Evolutionary conservation across 2,888 invertebrate species (phyloP).

Genomic region (Sphecodes monilicornis): DNA sequence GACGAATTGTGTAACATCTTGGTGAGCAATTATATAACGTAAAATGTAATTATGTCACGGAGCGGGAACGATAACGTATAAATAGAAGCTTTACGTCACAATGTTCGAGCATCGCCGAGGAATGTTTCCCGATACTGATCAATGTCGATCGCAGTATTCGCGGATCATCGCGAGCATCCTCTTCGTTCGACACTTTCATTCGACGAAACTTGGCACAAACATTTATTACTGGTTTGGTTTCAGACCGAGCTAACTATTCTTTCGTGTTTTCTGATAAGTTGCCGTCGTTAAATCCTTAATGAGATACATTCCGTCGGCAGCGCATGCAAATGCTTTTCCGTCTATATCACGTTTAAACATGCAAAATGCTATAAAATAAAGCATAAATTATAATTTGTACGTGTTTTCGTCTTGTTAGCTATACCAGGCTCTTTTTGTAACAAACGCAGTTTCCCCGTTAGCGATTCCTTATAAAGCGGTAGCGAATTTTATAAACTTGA

Average conservation of each 20-base stretch:
- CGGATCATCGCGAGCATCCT: neutral
- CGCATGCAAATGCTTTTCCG: neutral
- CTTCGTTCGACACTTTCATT: neutral
- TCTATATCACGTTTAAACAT: no score
- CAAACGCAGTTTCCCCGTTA: neutral
- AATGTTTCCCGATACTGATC: slow-evolving; percentile 19
- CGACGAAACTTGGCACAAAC: no score
- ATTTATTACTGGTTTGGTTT: neutral
- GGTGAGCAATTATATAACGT: slow-evolving; percentile 39
- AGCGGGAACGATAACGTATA: slow-evolving; percentile 37
- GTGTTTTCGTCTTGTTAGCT: neutral
- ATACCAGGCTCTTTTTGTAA: no score
- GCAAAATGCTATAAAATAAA: no score
- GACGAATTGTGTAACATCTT: slow-evolving; percentile 32
- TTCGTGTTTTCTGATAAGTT: neutral
- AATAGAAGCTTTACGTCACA: slow-evolving; percentile 33
- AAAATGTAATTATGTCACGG: slow-evolving; percentile 45
- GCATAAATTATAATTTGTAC: no score
- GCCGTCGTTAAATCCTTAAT: neutral
- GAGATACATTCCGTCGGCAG: neutral
- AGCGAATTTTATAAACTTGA: no score
- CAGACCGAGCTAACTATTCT: neutral
- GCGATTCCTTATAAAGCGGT: neutral
- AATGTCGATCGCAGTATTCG: slow-evolving; percentile 8
- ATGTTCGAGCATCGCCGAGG: neutral